A percentile compares a stretch with the other conserved stretches of the same genome.
phyloP scores from a whole-genome alignment of 2,797 vertebrate species.

The Pseudochirops corinnae region DNA sequence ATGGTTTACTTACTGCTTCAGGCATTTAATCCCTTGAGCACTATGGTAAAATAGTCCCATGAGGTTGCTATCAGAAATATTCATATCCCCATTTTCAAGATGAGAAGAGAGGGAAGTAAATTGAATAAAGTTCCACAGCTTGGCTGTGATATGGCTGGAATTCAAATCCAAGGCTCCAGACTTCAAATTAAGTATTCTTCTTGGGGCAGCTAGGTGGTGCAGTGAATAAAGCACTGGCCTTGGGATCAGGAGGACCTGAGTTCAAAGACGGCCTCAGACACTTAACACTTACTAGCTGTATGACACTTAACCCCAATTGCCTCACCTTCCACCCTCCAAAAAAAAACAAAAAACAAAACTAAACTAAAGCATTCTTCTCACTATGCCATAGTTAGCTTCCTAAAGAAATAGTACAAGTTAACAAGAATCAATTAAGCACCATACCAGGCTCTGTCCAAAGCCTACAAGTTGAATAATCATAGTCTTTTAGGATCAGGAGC shows the following conservation, averaged over 20 bases:
- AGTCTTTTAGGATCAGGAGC: not conserved
- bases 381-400: not conserved
- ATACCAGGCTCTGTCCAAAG: not conserved
- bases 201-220: not conserved
- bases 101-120: not conserved
- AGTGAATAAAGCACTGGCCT: too few relatives aligned
- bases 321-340: too few relatives aligned
- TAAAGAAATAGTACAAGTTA: not conserved
- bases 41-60: not conserved
- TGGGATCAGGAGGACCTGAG: too few relatives aligned
- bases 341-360: too few relatives aligned
- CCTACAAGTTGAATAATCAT: not conserved
- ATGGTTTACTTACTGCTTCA: not conserved
- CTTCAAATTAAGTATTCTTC: not conserved
- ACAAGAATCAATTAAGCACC: not conserved
- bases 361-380: too few relatives aligned
- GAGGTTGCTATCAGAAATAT: not conserved
- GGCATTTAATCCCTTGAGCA: not conserved
- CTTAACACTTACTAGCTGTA: too few relatives aligned
- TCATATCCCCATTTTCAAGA: not conserved
- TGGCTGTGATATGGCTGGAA: not conserved
- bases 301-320: too few relatives aligned
- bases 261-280: too few relatives aligned
- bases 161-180: not conserved
- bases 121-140: not conserved